Evolutionary conservation across 2,797 vertebrate species (phyloP), one percentile per base, ranked within the genome.

Genomic region (Clarias fuscus): DNA sequence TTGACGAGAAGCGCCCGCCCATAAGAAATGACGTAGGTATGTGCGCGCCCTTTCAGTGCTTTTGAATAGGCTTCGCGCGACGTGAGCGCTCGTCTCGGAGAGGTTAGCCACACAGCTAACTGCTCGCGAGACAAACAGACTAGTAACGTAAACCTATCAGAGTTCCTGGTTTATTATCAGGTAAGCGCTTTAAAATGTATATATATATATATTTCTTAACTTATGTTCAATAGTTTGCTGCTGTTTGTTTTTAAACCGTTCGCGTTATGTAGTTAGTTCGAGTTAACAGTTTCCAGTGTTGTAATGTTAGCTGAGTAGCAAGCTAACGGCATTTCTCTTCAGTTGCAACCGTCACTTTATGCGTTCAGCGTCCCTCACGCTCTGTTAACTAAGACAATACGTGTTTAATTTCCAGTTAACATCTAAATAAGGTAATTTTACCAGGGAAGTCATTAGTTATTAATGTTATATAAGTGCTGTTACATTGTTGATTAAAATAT

Each of bases 41-140:
- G 20, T 7, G 73, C 73, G 86, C 82, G 86, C 86, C 15, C 17
- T 20, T 73, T 65, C 27, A 3, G 67, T 64, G 18, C 27, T 64
- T 65, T 82, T 65, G 59, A 81, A 80, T 2, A 43, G 77, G 67
- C 1, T 43, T 85, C 84, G 4, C 24, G 53, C 61, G 84, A 70
- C 43, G 18, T 18, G 10, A 4, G 10, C 0, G 13, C 37, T 40
- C 59, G 4, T 27, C 78, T 11, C 24, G 24, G 33, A 62, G 56
- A 24, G 10, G 27, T 80, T 80, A 62, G 53, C 33, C 11, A 80
- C 53, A 30, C 8, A n/a, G 75, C 48, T 40, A 77, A 43, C 7
- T 40, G 22, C 40, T 15, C 4, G 40, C 22, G 7, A 17, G 24
- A 48, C 62, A 65, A 33, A 80, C 24, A 30, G 53, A 33, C 8